Evolutionary conservation across 2,797 vertebrate species (phyloP).

Genomic region (Crax fasciolata): DNA sequence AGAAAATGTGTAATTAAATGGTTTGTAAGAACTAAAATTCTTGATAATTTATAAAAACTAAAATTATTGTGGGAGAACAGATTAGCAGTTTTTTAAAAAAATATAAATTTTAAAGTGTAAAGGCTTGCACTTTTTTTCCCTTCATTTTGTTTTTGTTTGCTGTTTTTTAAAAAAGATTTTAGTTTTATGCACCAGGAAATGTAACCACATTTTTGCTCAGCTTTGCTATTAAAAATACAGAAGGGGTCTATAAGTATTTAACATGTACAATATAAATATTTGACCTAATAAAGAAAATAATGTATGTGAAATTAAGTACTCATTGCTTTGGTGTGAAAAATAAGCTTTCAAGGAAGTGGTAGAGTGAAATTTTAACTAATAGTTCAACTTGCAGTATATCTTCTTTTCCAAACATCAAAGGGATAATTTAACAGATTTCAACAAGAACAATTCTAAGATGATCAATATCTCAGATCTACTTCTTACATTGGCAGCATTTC

Average conservation of each 20-base stretch:
- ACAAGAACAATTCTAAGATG: neutral
- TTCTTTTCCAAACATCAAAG: neutral
- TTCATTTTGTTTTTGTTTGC: neutral
- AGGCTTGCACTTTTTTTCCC: neutral
- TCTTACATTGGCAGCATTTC: neutral
- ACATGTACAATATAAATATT: neutral
- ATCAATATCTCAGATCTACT: neutral
- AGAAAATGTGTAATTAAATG: neutral
- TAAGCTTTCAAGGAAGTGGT: neutral
- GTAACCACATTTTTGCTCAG: neutral
- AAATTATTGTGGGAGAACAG: neutral
- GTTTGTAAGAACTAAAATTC: neutral
- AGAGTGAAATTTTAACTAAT: neutral
- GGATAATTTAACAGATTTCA: neutral
- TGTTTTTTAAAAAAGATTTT: neutral
- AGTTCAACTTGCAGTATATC: neutral
- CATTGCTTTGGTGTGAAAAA: neutral
- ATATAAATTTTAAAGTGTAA: neutral
- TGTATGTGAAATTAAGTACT: neutral
- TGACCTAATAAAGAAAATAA: neutral
- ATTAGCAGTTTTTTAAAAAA: neutral
- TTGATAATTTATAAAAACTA: neutral
- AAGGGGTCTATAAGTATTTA: neutral
- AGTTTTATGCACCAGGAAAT: neutral
- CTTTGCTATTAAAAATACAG: neutral